phyloP scores from a whole-genome alignment of 2,113 vertebrate genomes.

The Saccopteryx leptura region DNA sequence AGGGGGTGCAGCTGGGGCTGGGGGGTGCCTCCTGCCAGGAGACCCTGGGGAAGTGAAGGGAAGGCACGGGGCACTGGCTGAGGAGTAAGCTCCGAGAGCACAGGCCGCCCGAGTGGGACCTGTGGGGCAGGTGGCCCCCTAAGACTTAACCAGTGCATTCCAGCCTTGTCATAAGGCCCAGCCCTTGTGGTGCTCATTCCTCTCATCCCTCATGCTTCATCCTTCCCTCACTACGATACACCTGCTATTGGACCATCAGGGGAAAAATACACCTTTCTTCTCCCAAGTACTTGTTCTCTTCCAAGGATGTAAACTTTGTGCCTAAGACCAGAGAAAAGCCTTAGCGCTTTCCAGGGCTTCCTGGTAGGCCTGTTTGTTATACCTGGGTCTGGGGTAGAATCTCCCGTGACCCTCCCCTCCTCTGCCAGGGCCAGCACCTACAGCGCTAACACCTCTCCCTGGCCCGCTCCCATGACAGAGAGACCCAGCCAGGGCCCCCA shows the following conservation, averaged over 20 bases:
- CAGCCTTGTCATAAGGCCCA: not conserved
- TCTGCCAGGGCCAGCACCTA: not conserved
- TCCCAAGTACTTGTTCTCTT: not conserved
- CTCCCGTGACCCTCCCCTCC: not conserved
- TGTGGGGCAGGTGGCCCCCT: not conserved
- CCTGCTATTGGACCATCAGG: not conserved
- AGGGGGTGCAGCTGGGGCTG: not conserved
- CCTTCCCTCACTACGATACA: not conserved
- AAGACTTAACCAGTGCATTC: not conserved
- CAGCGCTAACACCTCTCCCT: not conserved
- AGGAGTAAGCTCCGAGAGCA: not conserved
- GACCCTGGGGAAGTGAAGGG: not conserved
- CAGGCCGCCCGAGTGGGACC: not conserved
- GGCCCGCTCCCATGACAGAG: not conserved
- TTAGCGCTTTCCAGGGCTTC: not conserved
- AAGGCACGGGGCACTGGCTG: accelerated
- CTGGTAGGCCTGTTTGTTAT: not conserved
- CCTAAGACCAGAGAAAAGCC: not conserved
- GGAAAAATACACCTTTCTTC: no score
- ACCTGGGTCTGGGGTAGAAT: not conserved
- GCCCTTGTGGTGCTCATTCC: not conserved
- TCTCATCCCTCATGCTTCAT: accelerated
- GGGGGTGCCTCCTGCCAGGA: not conserved
- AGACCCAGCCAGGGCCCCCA: not conserved
- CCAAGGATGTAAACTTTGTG: not conserved